phyloP scores from a whole-genome alignment of 1,140 invertebrate species.

The Galendromus occidentalis region DNA sequence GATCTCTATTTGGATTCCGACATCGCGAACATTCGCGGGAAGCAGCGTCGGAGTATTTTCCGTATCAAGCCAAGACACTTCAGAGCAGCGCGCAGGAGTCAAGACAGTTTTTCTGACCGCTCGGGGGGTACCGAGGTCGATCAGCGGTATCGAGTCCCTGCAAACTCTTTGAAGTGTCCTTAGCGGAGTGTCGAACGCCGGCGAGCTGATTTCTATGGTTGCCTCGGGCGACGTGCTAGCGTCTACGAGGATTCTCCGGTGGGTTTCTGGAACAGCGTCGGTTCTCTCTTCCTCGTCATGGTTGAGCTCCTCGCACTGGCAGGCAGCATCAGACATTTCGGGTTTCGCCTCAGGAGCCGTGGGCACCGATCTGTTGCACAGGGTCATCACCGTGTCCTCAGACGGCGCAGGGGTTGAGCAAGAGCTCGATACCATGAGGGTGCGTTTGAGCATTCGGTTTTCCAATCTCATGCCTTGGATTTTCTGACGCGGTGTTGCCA shows the following conservation, averaged over 20 bases:
- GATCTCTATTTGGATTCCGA: background rate
- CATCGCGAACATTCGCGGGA: background rate
- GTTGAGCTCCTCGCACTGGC: background rate
- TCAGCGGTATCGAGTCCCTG: background rate
- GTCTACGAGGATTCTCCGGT: background rate
- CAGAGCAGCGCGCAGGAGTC: background rate
- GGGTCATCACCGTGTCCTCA: background rate
- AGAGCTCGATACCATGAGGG: background rate
- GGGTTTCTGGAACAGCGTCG: background rate
- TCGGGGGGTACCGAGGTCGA: background rate
- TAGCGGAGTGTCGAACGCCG: background rate
- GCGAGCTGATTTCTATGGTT: background rate
- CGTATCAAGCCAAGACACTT: background rate
- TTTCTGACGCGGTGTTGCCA: background rate
- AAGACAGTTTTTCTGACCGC: background rate
- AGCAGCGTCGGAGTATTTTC: background rate
- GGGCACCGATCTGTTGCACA: background rate
- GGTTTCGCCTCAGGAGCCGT: background rate
- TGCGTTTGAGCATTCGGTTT: background rate
- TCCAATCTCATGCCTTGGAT: background rate
- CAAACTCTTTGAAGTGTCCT: no score
- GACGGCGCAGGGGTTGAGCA: background rate
- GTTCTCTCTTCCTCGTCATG: background rate
- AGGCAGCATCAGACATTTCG: background rate
- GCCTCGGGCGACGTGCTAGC: background rate